A percentile compares a stretch with the other conserved stretches of the same genome.
Evolutionary conservation across 2,113 vertebrate genomes (phyloP).

Genomic region (Sinocyclocheilus anshuiensis): DNA sequence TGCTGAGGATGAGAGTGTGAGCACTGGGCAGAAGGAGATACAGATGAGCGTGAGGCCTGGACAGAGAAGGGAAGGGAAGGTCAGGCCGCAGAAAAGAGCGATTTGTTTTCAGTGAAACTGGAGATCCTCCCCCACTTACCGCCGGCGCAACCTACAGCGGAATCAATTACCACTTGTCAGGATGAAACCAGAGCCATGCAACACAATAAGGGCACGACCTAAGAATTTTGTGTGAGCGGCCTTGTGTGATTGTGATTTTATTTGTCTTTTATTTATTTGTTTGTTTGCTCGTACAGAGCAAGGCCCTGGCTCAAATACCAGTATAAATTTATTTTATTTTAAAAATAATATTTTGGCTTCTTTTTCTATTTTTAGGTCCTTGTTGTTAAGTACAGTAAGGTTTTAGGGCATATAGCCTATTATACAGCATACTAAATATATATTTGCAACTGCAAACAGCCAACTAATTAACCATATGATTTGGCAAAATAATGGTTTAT

Average conservation of each 20-base stretch:
- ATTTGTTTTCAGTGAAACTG: constrained; percentile 99
- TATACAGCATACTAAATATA: no score
- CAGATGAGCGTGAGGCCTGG: constrained; percentile 52
- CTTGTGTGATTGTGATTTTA: constrained; percentile 10
- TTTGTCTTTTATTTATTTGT: constrained; percentile 20
- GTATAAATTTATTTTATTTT: no score
- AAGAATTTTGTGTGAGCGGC: constrained; percentile 49
- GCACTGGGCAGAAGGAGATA: neutral
- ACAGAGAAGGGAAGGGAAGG: constrained; percentile 58
- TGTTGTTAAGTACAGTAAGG: no score
- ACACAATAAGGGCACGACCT: constrained; percentile 92
- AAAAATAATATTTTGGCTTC: no score
- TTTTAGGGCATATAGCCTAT: no score
- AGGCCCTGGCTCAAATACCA: no score
- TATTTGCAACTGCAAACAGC: no score
- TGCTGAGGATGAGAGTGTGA: neutral
- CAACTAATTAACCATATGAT: no score
- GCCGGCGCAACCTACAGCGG: constrained; percentile 85
- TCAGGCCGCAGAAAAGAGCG: constrained; percentile 77
- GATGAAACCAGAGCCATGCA: constrained; percentile 84
- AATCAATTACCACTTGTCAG: constrained; percentile 99
- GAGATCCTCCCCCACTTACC: constrained; percentile 90
- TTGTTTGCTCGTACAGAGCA: neutral
- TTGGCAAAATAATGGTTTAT: no score
- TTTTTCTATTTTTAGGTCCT: no score